Percentiles rank a stretch among this genome's conserved stretches.
Evolutionary conservation across 1,140 invertebrate species (phyloP).

Genomic region (Atta texana): DNA sequence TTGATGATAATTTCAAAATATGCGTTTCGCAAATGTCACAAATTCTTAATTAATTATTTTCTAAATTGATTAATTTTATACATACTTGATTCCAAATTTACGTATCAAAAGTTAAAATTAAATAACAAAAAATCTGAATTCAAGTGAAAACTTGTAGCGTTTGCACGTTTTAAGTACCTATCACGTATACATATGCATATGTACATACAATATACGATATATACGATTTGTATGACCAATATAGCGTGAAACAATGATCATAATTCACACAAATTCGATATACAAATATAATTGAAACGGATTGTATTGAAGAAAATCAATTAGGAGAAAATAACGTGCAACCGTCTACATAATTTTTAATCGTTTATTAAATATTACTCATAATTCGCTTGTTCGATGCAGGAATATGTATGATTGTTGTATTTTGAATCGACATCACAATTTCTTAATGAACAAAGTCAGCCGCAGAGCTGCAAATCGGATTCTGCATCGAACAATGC

Average conservation of each 20-base stretch:
- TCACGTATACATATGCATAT: neutral
- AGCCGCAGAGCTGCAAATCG: neutral
- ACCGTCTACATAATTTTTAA: constrained; percentile 32
- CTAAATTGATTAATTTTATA: neutral
- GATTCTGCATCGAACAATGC: constrained; percentile 63
- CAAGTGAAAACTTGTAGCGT: constrained; percentile 40
- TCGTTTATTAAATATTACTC: constrained; percentile 17
- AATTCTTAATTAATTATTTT: constrained; percentile 6
- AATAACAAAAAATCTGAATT: constrained; percentile 44
- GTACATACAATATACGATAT: neutral
- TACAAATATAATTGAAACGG: neutral
- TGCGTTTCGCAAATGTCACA: neutral
- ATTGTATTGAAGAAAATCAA: neutral
- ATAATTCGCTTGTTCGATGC: constrained; percentile 40
- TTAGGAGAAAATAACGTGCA: constrained; percentile 44
- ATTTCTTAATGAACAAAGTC: constrained; percentile 17
- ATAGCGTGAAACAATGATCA: constrained; percentile 1
- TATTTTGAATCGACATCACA: constrained; percentile 3
- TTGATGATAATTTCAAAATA: neutral
- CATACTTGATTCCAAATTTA: neutral
- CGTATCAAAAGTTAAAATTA: constrained; percentile 20
- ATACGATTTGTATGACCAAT: neutral
- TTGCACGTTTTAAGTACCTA: neutral
- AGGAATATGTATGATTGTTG: constrained; percentile 5
- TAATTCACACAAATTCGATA: constrained; percentile 4